Base-by-base conservation (phyloP, 2,113 vertebrate species). In the Amazona guildingii region DNA sequence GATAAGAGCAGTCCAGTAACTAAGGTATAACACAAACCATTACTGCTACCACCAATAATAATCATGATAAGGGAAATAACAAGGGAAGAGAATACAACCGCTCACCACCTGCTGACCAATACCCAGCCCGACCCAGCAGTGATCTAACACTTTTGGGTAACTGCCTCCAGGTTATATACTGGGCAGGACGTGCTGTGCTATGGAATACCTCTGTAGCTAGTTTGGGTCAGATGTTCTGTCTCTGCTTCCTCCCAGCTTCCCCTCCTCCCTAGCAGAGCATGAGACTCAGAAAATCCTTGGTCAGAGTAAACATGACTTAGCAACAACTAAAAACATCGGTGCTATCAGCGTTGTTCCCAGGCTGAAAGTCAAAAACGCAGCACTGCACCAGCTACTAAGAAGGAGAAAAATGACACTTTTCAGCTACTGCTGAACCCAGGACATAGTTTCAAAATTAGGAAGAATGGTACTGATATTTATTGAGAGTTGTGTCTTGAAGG, bases 91-190 rank as follows among this genome's bases (percentile, higher is more conserved):
- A 31, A 31, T 54, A 31, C 28, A 54, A 54, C 29, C 6, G 10
- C 17, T 54, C 10, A 31, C 52, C 52, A 54, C 52, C 2, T 3
- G 1, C 16, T 6, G 6, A 31, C 11, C 4, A 0, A 54, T 54
- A 27, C 24, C 24, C 49, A 54, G 17, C 28, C 52, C 7, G 1
- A 54, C 4, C 28, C 11, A 31, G 28, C 28, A 54, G 28, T 3
- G 17, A 54, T 11, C 11, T 31, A 54, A 29, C 52, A 17, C 52
- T 54, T 54, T 7, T 10, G 15, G 52, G 52, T 54, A 54, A 12
- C 28, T 54, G 52, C 17, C 28, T 10, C 28, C 17, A 54, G 19
- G 12, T 57, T 57, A 57, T 33, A 57, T 20, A 57, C 5, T 33
- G 18, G 31, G 8, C 31, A 57, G 33, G 31, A 20, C 1, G 11